Conservation (phyloP, 2,888 invertebrate genomes). For the Trichopria drosophilae region DNA sequence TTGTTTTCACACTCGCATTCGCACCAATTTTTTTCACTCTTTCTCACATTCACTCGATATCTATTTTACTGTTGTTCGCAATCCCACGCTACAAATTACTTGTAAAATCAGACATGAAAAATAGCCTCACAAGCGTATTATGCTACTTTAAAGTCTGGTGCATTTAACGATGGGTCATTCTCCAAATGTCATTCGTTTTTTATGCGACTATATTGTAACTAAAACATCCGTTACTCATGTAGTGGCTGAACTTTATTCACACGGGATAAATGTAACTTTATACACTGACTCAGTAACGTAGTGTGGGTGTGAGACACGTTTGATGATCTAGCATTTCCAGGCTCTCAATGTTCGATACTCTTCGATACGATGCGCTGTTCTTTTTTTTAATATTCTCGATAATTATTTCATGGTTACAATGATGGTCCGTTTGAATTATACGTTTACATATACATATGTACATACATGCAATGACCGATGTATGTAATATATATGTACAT, state of each 20-base stretch:
- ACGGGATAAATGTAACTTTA: slow-evolving; percentile 25
- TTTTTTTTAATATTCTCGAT: slow-evolving; percentile 24
- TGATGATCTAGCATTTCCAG: slow-evolving; percentile 1
- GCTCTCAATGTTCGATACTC: neutral
- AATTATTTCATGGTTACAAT: slow-evolving; percentile 38
- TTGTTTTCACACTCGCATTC: too few species aligned
- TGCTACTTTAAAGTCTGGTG: slow-evolving; percentile 19
- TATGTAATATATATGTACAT: slow-evolving; percentile 27
- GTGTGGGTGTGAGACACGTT: slow-evolving; percentile 1
- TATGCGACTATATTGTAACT: slow-evolving; percentile 13
- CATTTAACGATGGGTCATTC: slow-evolving; percentile 3
- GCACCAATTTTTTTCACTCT: slow-evolving; percentile 3
- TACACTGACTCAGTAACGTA: slow-evolving; percentile 24
- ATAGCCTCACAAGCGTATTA: slow-evolving; percentile 17
- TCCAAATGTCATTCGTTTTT: neutral
- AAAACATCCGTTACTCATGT: neutral
- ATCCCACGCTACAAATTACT: slow-evolving; percentile 6
- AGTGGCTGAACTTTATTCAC: slow-evolving; percentile 21
- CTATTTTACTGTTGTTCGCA: slow-evolving; percentile 6
- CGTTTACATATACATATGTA: slow-evolving; percentile 50
- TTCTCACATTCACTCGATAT: slow-evolving; percentile 1
- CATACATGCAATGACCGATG: slow-evolving; percentile 37
- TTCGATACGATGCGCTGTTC: neutral
- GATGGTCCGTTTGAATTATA: slow-evolving; percentile 52
- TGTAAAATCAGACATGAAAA: slow-evolving; percentile 15